Conservation (phyloP, 2,113 vertebrate species). For the Garra rufa region DNA sequence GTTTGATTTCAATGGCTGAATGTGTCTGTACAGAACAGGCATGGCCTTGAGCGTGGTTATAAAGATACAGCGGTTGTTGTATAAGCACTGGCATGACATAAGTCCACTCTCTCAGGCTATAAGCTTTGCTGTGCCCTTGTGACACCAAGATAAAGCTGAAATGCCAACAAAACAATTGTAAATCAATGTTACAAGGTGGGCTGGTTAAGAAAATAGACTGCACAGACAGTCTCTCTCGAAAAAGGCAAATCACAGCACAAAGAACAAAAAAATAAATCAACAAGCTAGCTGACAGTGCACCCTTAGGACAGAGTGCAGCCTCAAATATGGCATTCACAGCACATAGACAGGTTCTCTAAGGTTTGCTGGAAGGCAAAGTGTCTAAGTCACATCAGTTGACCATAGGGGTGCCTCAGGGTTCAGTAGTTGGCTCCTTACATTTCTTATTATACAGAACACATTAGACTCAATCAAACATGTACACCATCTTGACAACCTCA, state of each 20-base stretch:
- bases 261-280: not conserved
- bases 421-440: not conserved
- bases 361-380: not conserved
- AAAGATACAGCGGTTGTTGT: conserved; percentile 15
- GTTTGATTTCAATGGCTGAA: not conserved
- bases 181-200: not conserved
- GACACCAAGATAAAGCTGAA: not conserved
- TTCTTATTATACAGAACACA: not conserved
- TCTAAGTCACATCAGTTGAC: not conserved
- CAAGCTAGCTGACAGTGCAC: not conserved
- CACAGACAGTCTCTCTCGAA: not conserved
- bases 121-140: not conserved
- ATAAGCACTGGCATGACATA: not conserved
- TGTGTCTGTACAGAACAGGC: not conserved
- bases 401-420: not conserved
- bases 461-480: not conserved
- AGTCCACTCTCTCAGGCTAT: not conserved
- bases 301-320: not conserved
- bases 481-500: not conserved
- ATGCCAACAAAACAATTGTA: not conserved
- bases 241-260: not conserved
- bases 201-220: not conserved
- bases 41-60: not conserved
- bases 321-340: not conserved
- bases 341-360: not conserved